These are phyloP conservation scores for Synergus itoensis DNA, from an alignment of 2,888 invertebrate genomes.

Conservation along the genomic window DNA sequence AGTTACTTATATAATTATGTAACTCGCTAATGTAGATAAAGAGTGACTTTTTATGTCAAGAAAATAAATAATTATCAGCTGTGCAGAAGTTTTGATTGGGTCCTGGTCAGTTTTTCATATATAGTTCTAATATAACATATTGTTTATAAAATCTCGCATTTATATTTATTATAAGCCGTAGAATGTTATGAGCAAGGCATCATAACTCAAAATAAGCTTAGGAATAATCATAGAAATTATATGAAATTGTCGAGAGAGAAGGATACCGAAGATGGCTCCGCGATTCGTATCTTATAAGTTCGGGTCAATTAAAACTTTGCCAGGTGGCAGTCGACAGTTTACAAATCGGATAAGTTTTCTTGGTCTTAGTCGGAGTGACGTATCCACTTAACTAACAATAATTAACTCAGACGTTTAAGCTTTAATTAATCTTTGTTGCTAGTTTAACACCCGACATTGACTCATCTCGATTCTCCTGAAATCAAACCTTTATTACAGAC, in stretches of 20 bases:
- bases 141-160: too few relatives aligned
- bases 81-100: too few relatives aligned
- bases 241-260: constrained; percentile 40
- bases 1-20: neutral
- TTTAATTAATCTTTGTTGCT: constrained; percentile 56
- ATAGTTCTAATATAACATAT: too few relatives aligned
- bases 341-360: constrained; percentile 61
- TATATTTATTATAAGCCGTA: too few relatives aligned
- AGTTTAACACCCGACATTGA: constrained; percentile 26
- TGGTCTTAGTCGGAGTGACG: constrained; percentile 42
- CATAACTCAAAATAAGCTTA: neutral
- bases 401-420: constrained; percentile 58
- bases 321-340: constrained; percentile 63
- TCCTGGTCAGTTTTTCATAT: too few relatives aligned
- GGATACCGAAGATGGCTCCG: constrained; percentile 49
- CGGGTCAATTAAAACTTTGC: constrained; percentile 70
- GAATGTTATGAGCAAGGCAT: too few relatives aligned
- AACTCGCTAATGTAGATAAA: neutral
- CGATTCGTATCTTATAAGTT: constrained; percentile 61
- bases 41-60: neutral
- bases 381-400: constrained; percentile 57
- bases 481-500: neutral
- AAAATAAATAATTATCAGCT: neutral
- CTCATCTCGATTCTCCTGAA: constrained; percentile 13
- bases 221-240: constrained; percentile 32